Evolutionary conservation across 1,140 invertebrate genomes (phyloP).

Genomic region (Panagrolaimus sp.): DNA sequence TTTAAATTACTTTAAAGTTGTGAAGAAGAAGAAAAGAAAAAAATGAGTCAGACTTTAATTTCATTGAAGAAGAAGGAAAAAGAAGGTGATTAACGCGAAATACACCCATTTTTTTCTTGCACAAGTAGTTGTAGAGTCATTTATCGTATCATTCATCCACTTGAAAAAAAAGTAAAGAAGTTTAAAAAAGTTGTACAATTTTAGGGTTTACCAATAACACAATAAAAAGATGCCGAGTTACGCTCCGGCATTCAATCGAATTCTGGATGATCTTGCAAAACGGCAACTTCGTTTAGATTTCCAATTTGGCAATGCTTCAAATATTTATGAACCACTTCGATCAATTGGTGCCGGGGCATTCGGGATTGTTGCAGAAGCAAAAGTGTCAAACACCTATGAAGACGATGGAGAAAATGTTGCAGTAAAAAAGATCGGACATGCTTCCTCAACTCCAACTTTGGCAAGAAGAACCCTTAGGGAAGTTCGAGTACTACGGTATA

Average conservation of each 20-base stretch:
- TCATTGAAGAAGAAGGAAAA: no score
- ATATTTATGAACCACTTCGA: constrained; percentile 61
- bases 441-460: constrained; percentile 60
- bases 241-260: constrained; percentile 40
- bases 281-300: constrained; percentile 41
- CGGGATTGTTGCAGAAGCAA: constrained; percentile 63
- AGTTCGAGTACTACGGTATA: constrained; percentile 63
- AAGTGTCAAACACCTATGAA: constrained; percentile 49
- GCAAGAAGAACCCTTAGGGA: constrained; percentile 62
- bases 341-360: constrained; percentile 63
- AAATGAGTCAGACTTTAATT: no score
- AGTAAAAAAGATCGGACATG: constrained; percentile 64
- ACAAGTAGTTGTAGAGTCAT: no score
- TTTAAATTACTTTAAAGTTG: no score
- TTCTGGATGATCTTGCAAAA: constrained; percentile 35
- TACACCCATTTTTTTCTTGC: no score
- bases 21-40: no score
- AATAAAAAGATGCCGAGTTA: constrained; percentile 12
- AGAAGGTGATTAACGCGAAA: no score
- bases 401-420: constrained; percentile 53
- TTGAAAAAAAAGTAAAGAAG: no score
- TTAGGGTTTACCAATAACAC: no score
- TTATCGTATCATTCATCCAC: no score
- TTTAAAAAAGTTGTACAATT: no score
- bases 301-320: constrained; percentile 60